These are phyloP conservation scores for Okamejei kenojei DNA, from an alignment of 2,797 vertebrate genomes.

Conservation along the genomic window DNA sequence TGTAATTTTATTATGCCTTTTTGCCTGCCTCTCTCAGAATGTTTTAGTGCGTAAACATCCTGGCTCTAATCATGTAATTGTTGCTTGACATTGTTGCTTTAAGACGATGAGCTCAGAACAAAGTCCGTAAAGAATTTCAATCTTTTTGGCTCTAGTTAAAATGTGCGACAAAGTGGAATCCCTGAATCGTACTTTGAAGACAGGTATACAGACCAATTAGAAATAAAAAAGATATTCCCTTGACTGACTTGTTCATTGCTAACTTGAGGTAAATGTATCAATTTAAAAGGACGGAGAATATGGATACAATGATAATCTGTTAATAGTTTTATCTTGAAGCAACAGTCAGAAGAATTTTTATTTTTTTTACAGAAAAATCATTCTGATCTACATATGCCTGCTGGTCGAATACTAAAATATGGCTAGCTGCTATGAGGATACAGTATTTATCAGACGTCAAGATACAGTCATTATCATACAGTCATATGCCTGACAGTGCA, in stretches of 20 bases:
- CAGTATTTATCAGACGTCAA: too few species aligned
- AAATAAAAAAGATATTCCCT: background rate
- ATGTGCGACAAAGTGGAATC: background rate
- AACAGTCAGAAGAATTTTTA: background rate
- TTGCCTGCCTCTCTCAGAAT: too few species aligned
- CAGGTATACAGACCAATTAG: background rate
- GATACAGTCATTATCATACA: too few species aligned
- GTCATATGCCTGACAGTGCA: too few species aligned
- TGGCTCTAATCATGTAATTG: too few species aligned
- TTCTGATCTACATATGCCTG: background rate
- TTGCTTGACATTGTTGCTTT: background rate
- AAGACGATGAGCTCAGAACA: background rate
- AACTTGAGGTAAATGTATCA: background rate
- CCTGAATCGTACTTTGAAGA: background rate
- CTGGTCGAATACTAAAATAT: background rate
- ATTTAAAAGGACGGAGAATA: background rate
- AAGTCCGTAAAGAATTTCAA: background rate
- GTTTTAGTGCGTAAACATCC: too few species aligned
- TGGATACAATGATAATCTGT: background rate
- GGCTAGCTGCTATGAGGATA: background rate
- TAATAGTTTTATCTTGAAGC: background rate
- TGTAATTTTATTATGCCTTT: too few species aligned
- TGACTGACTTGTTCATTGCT: background rate
- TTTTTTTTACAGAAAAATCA: background rate
- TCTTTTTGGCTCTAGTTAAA: background rate